Percentiles rank a stretch among this genome's conserved stretches.
phyloP scores from a whole-genome alignment of 2,888 invertebrate genomes.

The Pocota personata region DNA sequence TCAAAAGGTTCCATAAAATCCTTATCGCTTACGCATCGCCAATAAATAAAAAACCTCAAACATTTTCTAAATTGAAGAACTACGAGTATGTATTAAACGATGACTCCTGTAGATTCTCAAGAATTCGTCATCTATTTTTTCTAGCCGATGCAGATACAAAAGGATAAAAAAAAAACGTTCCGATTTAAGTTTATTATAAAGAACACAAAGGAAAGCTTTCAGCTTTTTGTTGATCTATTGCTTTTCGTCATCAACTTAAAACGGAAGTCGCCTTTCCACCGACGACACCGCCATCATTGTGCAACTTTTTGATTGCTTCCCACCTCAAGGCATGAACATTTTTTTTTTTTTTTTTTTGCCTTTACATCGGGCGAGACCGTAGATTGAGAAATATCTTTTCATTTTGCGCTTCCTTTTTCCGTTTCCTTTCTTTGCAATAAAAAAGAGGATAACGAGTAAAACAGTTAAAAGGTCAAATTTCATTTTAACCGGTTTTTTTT shows the following conservation, averaged over 20 bases:
- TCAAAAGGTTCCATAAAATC: neutral
- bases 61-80: constrained; percentile 20
- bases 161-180: neutral
- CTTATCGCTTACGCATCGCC: neutral
- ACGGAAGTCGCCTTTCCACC: neutral
- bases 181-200: constrained; percentile 23
- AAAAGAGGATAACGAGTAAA: neutral
- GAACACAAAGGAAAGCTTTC: constrained; percentile 10
- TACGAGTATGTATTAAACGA: neutral
- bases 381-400: neutral
- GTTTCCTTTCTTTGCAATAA: neutral
- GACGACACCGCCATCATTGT: constrained; percentile 15
- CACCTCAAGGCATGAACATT: constrained; percentile 41
- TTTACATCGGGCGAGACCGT: neutral
- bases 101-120: neutral
- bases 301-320: constrained; percentile 47
- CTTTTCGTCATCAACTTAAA: constrained; percentile 26
- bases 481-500: neutral
- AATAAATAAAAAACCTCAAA: neutral
- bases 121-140: neutral
- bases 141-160: no score
- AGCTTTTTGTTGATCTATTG: constrained; percentile 6
- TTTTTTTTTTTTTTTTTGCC: no score
- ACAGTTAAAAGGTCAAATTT: constrained; percentile 27
- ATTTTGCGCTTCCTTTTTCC: no score